Evolutionary conservation across 2,888 invertebrate genomes (phyloP), one percentile per base, ranked within the genome.

Genomic region (Melieria omissa): DNA sequence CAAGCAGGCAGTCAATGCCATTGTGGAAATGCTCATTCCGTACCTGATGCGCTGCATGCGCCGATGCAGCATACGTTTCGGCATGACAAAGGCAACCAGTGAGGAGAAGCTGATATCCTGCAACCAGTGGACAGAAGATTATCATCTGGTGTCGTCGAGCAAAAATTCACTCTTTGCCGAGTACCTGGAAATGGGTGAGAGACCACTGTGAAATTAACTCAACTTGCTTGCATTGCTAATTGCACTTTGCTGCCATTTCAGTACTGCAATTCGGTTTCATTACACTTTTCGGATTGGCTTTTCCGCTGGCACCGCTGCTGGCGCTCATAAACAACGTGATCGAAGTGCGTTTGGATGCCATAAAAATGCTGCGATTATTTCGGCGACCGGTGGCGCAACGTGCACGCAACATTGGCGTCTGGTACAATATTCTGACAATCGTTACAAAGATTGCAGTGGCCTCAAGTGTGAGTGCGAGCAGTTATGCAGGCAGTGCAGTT

Each of bases 201-300:
- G n/a, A 5, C 5, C 4, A 9, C 5, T 45, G 16, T 42, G 47
- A 12, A 12, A 52, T 29, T 4, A 14, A 5, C 0, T 45, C 5
- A 4, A 9, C 16, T 29, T 47, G 5, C 8, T 46, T n/a, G 14
- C 7, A 10, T 7, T 12, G 41, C 10, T 9, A 44, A 9, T 6
- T 6, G 10, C 4, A 41, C 14, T 8, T 44, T 42, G 6, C n/a
- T 60, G 3, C 12, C 3, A 16, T 10, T 88, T 44, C 83, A 94
- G 95, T 95, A 69, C 88, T 95, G 41, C 95, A 95, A 86, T 96
- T 92, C 87, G 95, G 95, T 4, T 95, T 95, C 82, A 91, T 95
- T 44, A 95, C 94, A 0, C 89, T 96, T 58, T 96, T 96, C 82
- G 95, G 95, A 44, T 91, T 93, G 47, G 95, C 95, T 2, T 95